phyloP scores from a whole-genome alignment of 2,888 invertebrate species.

The Ochropleura leucogaster region DNA sequence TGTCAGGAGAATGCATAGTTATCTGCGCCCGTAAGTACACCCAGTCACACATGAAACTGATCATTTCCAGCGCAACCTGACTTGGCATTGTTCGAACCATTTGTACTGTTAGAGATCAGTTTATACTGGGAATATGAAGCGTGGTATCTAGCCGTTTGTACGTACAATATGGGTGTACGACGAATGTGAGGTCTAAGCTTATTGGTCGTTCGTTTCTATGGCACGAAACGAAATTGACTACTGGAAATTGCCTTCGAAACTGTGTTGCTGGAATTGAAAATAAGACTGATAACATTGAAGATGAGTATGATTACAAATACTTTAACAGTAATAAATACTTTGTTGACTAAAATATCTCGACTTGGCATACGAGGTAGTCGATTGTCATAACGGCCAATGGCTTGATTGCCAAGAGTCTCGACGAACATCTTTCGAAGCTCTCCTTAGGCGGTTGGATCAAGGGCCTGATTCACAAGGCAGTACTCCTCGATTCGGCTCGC shows the following conservation, averaged over 20 bases:
- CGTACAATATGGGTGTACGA: slow-evolving; percentile 39
- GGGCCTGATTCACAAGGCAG: no score
- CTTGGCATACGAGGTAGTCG: no score
- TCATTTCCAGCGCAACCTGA: neutral
- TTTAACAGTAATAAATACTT: neutral
- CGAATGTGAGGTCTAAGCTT: slow-evolving; percentile 58
- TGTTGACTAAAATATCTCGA: neutral
- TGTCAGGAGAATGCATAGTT: slow-evolving; percentile 53
- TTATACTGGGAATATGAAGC: neutral
- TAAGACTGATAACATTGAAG: slow-evolving; percentile 1
- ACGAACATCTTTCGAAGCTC: no score
- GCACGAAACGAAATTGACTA: slow-evolving; percentile 65
- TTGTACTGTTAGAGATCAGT: neutral
- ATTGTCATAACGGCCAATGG: no score
- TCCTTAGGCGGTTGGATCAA: no score
- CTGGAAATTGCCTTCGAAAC: slow-evolving; percentile 58
- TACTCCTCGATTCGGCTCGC: no score
- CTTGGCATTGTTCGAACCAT: neutral
- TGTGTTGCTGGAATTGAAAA: slow-evolving; percentile 45
- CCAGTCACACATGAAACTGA: neutral
- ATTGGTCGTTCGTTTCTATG: slow-evolving; percentile 65
- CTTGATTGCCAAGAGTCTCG: no score
- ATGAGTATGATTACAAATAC: slow-evolving; percentile 15
- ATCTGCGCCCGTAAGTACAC: slow-evolving; percentile 39
- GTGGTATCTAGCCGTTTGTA: slow-evolving; percentile 10